phyloP scores from a whole-genome alignment of 2,888 invertebrate genomes.

The Xestobium rufovillosum region DNA sequence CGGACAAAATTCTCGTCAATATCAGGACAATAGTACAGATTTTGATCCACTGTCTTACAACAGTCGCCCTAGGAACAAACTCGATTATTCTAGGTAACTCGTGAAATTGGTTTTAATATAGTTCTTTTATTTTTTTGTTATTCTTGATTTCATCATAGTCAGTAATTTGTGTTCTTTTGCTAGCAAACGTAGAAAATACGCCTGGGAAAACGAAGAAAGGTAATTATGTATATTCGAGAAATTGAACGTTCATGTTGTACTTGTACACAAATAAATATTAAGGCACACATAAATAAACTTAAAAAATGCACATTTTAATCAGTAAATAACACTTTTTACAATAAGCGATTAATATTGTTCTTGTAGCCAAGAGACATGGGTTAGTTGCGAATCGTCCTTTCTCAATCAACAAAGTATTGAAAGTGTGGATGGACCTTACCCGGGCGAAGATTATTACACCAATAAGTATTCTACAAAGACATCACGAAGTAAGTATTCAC shows the following conservation, averaged over 20 bases:
- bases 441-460: constrained; percentile 44
- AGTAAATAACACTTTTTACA: not conserved
- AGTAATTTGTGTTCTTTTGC: constrained; percentile 28
- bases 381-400: constrained; percentile 47
- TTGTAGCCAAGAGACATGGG: constrained; percentile 52
- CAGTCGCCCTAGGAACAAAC: constrained; percentile 72
- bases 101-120: constrained; percentile 4
- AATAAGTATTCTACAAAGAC: constrained; percentile 31
- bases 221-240: too few species aligned
- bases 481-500: constrained; percentile 30
- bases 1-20: constrained; percentile 45
- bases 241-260: too few species aligned
- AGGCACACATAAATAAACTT: too few species aligned
- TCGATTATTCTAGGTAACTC: constrained; percentile 47
- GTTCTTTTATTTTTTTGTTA: constrained; percentile 22
- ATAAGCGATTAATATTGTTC: constrained; percentile 18
- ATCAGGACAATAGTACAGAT: constrained; percentile 42
- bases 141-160: constrained; percentile 25
- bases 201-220: constrained; percentile 52
- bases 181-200: constrained; percentile 49
- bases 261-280: too few species aligned
- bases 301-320: too few species aligned
- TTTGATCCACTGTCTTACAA: constrained; percentile 75
- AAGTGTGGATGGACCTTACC: constrained; percentile 38
- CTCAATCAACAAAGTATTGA: constrained; percentile 40